Conservation (phyloP, 2,113 vertebrate genomes). For the Talpa occidentalis region DNA sequence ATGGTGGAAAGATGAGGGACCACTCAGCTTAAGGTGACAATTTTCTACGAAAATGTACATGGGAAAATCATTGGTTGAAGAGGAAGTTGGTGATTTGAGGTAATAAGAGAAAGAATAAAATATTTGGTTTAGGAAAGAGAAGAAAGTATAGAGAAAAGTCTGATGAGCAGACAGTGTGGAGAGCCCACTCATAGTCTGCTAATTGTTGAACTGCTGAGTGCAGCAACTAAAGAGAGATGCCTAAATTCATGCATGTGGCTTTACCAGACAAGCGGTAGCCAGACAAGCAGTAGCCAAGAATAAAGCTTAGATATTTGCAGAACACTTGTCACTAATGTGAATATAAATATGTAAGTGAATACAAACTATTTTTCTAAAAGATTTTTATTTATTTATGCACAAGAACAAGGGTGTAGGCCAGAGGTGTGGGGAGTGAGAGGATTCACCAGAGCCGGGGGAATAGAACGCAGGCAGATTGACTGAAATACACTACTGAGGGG, state of each 20-base stretch:
- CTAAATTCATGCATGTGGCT: not conserved
- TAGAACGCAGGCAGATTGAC: no score
- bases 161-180: not conserved
- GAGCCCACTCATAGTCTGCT: not conserved
- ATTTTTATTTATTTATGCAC: no score
- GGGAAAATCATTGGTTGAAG: slow-evolving; percentile 1
- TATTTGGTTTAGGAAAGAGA: not conserved
- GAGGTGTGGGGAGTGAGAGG: no score
- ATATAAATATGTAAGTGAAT: not conserved
- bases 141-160: not conserved
- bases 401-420: no score
- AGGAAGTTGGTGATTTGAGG: not conserved
- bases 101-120: not conserved
- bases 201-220: not conserved
- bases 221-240: not conserved
- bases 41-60: not conserved
- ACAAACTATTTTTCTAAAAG: no score
- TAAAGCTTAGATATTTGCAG: not conserved
- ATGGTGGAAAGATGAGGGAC: not conserved
- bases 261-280: not conserved
- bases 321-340: not conserved
- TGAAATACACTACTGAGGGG: no score
- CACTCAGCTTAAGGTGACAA: not conserved
- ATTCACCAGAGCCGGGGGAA: no score
- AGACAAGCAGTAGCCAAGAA: not conserved